Conservation (phyloP, 2,797 vertebrate species). For the Pampus argenteus region DNA sequence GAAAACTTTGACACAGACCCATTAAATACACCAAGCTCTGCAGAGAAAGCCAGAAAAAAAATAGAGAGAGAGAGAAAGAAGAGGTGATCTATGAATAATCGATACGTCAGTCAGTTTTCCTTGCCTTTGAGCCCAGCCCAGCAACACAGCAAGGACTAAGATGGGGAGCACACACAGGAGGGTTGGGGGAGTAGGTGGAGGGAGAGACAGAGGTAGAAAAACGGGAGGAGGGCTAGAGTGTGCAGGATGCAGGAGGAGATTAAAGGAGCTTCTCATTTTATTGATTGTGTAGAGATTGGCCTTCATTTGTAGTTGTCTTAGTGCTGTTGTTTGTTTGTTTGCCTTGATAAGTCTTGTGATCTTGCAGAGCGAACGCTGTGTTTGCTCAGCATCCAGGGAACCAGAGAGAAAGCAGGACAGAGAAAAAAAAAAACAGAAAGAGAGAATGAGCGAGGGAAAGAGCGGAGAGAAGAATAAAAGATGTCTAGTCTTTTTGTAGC, state of each 20-base stretch:
- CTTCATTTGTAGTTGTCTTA: constrained; percentile 81
- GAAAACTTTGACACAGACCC: constrained; percentile 38
- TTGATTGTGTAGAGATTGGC: constrained; percentile 82
- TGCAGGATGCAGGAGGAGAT: constrained; percentile 70
- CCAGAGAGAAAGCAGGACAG: constrained; percentile 23
- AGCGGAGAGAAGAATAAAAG: constrained; percentile 30
- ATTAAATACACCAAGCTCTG: constrained; percentile 54
- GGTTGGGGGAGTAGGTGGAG: constrained; percentile 49
- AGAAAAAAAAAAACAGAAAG: constrained; percentile 19
- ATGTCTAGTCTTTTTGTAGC: constrained; percentile 10
- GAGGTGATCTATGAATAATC: constrained; percentile 82
- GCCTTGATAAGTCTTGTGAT: constrained; percentile 81
- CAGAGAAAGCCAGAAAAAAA: constrained; percentile 53
- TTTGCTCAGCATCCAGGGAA: constrained; percentile 76
- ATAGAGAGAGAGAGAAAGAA: constrained; percentile 50
- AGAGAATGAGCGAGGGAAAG: background rate
- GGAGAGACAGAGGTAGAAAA: constrained; percentile 45
- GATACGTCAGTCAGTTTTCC: constrained; percentile 78
- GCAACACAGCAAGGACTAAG: constrained; percentile 72
- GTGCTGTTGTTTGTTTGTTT: constrained; percentile 80
- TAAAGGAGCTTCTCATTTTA: constrained; percentile 79
- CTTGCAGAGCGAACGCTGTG: constrained; percentile 75
- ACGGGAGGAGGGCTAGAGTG: constrained; percentile 66
- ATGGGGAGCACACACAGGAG: constrained; percentile 51
- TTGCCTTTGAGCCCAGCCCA: constrained; percentile 75